A percentile compares a stretch with the other conserved stretches of the same genome.
These are phyloP conservation scores for Diploscapter pachys DNA, from an alignment of 1,140 invertebrate genomes.

Conservation along the genomic window DNA sequence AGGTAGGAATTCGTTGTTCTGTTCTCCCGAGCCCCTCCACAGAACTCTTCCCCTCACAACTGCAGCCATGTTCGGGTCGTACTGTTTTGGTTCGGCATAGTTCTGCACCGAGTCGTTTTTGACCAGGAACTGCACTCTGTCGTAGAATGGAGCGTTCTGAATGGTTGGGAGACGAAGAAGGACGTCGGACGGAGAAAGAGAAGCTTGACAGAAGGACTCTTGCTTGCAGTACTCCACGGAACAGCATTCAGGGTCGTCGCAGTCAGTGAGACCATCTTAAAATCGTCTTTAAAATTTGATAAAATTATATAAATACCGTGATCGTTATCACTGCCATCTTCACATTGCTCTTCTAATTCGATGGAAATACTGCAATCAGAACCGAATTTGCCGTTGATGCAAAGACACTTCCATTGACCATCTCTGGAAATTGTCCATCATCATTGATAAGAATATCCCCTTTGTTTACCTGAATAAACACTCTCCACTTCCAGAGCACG, in stretches of 20 bases:
- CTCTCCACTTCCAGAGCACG: conserved; percentile 75
- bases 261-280: conserved; percentile 88
- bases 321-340: conserved; percentile 88
- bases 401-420: conserved; percentile 78
- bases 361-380: conserved; percentile 81
- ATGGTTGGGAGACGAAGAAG: conserved; percentile 17
- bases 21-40: conserved; percentile 1
- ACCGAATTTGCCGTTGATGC: conserved; percentile 88
- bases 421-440: neutral
- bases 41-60: conserved; percentile 84
- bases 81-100: conserved; percentile 85
- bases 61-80: conserved; percentile 93
- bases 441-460: no score
- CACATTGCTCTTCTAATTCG: conserved; percentile 76
- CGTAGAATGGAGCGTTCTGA: conserved; percentile 66
- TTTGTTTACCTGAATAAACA: neutral
- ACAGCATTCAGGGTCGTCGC: conserved; percentile 92
- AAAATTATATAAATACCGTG: conserved; percentile 71
- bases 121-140: conserved; percentile 94
- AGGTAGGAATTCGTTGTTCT: conserved; percentile 81
- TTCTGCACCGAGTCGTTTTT: conserved; percentile 87
- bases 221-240: conserved; percentile 74
- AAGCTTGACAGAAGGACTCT: conserved; percentile 79
- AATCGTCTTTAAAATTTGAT: conserved; percentile 2
- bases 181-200: conserved; percentile 16